Evolutionary conservation across 2,113 vertebrate species (phyloP).

Genomic region (Cryptomyrus ogoouensis): DNA sequence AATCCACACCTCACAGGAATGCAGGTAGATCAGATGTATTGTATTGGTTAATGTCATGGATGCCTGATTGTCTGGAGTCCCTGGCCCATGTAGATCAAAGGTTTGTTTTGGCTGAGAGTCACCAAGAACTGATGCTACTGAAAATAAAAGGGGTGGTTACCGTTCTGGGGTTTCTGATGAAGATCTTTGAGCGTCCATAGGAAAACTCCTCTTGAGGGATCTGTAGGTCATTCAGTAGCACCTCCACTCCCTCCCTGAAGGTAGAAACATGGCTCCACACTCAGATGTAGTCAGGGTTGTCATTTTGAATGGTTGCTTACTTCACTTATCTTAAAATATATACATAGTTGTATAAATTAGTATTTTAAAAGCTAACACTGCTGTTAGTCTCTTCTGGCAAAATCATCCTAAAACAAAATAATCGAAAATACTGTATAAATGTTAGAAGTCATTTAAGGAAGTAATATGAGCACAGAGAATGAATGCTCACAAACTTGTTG

Average conservation of each 20-base stretch:
- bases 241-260: conserved; percentile 83
- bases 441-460: background rate
- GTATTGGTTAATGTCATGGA: background rate
- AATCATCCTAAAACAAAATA: background rate
- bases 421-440: background rate
- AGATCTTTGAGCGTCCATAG: conserved; percentile 97
- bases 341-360: background rate
- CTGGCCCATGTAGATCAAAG: background rate
- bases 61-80: background rate
- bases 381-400: background rate
- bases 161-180: conserved; percentile 96
- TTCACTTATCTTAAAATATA: background rate
- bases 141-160: conserved; percentile 51
- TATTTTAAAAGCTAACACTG: background rate
- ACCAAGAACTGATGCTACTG: background rate
- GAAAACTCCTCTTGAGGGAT: conserved; percentile 81
- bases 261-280: conserved; percentile 24
- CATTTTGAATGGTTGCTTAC: background rate
- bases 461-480: background rate
- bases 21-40: background rate
- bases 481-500: no score
- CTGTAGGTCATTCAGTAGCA: conserved; percentile 76
- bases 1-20: background rate
- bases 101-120: background rate
- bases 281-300: background rate